Evolutionary conservation across 2,113 vertebrate species (phyloP), one percentile per base, ranked within the genome.

Genomic region (Ammospiza caudacuta): DNA sequence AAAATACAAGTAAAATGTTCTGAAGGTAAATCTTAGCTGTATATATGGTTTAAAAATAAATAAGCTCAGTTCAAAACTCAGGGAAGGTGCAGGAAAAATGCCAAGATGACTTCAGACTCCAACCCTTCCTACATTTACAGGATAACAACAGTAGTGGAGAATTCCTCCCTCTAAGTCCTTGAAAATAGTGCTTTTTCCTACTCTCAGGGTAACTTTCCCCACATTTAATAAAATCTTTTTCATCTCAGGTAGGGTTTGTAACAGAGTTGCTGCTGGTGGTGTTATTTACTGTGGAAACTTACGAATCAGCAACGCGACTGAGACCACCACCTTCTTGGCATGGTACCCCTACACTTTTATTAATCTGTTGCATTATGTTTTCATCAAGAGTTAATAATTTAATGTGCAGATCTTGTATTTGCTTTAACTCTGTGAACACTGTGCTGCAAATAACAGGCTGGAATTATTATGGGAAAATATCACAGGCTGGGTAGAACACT

Each of bases 391-490:
- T 44, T 67, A 89, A 90, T 74, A 2, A 3, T n/a, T 47, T 87
- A 89, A 92, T 41, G 46, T 57, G 22, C 37, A 68, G 37, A 47
- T 68, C 37, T 37, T 78, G 33, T 58, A 33, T 39, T 80, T 46
- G 27, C 22, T 94, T 94, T 89, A 89, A 85, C 15, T 66, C 55
- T 39, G 37, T 83, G 37, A 77, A 68, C 46, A 82, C 24, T 27
- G 9, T 62, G 47, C 22, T 94, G 54, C 85, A 92, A 78, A 87
- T 89, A 94, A 75, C 9, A 72, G 49, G 14, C 27, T 67, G 61
- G 59, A 92, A 94, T 81, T 74, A 62, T 66, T 68, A 62, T n/a
- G 59, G 78, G 19, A 91, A 95, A 93, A 59, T 73, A 90, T 63
- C 52, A 63, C 16, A 39, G 64, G 14, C 37, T 90, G 18, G 18